These are phyloP conservation scores for Chionoecetes opilio DNA, from an alignment of 1,140 invertebrate species.

Conservation along the genomic window DNA sequence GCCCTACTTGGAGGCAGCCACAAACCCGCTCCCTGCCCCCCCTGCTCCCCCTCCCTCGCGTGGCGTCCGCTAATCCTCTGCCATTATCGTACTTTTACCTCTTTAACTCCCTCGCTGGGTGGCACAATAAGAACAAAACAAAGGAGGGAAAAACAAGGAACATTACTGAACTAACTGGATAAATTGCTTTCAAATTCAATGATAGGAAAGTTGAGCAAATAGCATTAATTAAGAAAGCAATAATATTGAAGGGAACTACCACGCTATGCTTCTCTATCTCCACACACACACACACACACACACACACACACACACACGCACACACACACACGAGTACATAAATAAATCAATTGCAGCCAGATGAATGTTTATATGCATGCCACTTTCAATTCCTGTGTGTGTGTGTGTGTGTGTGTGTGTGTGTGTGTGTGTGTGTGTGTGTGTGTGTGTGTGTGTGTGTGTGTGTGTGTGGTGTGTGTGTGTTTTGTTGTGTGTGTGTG, in stretches of 20 bases:
- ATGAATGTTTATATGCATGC: constrained; percentile 7
- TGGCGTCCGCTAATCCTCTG: too few species aligned
- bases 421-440: not conserved
- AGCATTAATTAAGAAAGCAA: too few species aligned
- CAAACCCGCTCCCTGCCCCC: too few species aligned
- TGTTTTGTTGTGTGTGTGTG: constrained; percentile 8
- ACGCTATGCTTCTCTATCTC: not conserved
- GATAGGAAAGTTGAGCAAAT: too few species aligned
- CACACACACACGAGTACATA: not conserved
- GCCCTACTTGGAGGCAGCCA: too few species aligned
- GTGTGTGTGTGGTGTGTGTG: constrained; percentile 7
- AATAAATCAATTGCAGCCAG: not conserved
- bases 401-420: constrained; percentile 2
- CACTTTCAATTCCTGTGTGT: not conserved
- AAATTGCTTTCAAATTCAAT: too few species aligned
- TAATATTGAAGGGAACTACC: not conserved
- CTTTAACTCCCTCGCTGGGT: too few species aligned
- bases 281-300: constrained; percentile 17
- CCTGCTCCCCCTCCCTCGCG: too few species aligned
- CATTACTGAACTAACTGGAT: too few species aligned
- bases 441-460: constrained; percentile 8
- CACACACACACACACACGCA: constrained; percentile 25
- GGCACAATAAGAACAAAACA: too few species aligned
- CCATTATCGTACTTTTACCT: too few species aligned
- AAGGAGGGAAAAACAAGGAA: too few species aligned